Percentiles rank a stretch among this genome's conserved stretches.
These are phyloP conservation scores for Cactoblastis cactorum DNA, from an alignment of 2,888 invertebrate genomes.

Conservation along the genomic window DNA sequence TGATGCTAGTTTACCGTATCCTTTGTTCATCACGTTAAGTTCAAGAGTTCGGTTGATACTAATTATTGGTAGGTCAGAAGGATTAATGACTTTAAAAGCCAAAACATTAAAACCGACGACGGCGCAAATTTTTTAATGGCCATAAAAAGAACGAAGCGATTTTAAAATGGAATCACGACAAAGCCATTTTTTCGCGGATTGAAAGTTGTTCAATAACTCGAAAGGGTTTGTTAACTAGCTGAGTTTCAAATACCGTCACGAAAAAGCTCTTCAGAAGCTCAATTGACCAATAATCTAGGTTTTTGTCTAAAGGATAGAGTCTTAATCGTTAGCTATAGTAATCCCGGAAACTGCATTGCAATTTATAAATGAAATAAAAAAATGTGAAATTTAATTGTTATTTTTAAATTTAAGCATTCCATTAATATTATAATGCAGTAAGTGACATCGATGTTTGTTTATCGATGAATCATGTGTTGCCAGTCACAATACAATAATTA, in stretches of 20 bases:
- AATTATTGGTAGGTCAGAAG: slow-evolving; percentile 1
- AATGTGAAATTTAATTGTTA: no score
- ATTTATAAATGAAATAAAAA: no score
- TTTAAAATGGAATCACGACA: not conserved
- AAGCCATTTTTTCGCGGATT: not conserved
- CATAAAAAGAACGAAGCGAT: not conserved
- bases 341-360: no score
- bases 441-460: no score
- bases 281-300: not conserved
- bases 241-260: not conserved
- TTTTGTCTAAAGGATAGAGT: not conserved
- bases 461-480: no score
- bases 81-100: not conserved
- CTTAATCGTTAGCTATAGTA: no score
- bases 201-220: not conserved
- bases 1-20: slow-evolving; percentile 35
- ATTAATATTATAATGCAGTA: no score
- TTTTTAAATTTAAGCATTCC: no score
- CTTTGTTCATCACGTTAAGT: slow-evolving; percentile 23
- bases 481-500: no score
- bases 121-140: not conserved
- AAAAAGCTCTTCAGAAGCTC: not conserved
- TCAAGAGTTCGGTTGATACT: slow-evolving; percentile 4
- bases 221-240: not conserved
- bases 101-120: no score